These are phyloP conservation scores for Hozukius guyotensis DNA, from an alignment of 2,797 vertebrate genomes.

Conservation along the genomic window DNA sequence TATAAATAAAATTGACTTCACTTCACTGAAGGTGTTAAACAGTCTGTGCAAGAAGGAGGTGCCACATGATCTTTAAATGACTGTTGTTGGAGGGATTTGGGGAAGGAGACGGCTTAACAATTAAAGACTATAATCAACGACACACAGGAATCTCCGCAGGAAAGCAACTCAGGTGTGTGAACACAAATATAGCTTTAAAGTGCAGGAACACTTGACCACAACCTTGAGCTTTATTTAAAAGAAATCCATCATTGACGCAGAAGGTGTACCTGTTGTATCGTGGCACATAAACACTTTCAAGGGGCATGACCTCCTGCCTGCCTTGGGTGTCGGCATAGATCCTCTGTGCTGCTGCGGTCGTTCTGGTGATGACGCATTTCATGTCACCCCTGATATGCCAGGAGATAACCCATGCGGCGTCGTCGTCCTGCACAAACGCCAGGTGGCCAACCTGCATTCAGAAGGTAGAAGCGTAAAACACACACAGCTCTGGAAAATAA, in stretches of 20 bases:
- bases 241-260: neutral
- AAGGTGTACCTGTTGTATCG: slow-evolving; percentile 82
- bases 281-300: slow-evolving; percentile 86
- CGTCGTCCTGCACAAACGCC: slow-evolving; percentile 86
- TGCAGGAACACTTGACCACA: neutral
- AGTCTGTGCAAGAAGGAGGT: neutral
- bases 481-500: neutral
- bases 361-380: slow-evolving; percentile 92
- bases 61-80: slow-evolving; percentile 41
- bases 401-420: slow-evolving; percentile 89
- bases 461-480: neutral
- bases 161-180: neutral
- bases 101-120: slow-evolving; percentile 4
- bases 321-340: slow-evolving; percentile 87
- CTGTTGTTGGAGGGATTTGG: slow-evolving; percentile 13
- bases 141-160: neutral
- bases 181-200: neutral
- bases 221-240: neutral
- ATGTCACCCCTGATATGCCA: slow-evolving; percentile 93
- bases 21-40: neutral
- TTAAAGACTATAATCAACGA: slow-evolving; percentile 45
- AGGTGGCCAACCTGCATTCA: slow-evolving; percentile 88
- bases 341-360: slow-evolving; percentile 82
- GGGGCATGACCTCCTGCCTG: slow-evolving; percentile 89
- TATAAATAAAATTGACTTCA: neutral